Conservation (phyloP, 2,113 vertebrate species). For the Centropristis striata region DNA sequence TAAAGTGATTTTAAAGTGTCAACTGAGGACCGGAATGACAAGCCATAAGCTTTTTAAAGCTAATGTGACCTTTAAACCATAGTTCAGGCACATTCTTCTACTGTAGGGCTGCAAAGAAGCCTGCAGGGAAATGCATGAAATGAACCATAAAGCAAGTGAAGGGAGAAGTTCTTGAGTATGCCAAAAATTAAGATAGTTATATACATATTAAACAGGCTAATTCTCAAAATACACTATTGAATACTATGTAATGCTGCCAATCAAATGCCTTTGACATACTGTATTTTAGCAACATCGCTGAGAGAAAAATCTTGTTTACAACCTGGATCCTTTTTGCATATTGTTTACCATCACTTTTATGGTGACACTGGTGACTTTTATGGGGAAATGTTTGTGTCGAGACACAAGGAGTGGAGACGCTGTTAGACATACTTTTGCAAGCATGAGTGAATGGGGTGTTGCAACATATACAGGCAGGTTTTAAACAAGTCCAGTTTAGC, state of each 20-base stretch:
- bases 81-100: constrained; percentile 25
- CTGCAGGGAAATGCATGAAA: background rate
- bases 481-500: background rate
- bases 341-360: background rate
- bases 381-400: background rate
- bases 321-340: background rate
- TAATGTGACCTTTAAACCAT: background rate
- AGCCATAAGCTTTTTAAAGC: background rate
- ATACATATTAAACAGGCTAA: no score
- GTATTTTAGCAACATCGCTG: background rate
- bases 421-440: background rate
- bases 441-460: background rate
- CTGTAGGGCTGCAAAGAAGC: background rate
- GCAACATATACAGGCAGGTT: background rate
- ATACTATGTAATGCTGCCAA: background rate
- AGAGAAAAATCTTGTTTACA: background rate
- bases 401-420: background rate
- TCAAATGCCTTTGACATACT: background rate
- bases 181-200: background rate
- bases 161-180: background rate
- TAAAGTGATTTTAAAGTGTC: background rate
- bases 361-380: background rate
- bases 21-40: background rate
- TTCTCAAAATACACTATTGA: background rate
- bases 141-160: background rate